Conservation (phyloP, 1,140 invertebrate species). For the Elysia chlorotica region DNA sequence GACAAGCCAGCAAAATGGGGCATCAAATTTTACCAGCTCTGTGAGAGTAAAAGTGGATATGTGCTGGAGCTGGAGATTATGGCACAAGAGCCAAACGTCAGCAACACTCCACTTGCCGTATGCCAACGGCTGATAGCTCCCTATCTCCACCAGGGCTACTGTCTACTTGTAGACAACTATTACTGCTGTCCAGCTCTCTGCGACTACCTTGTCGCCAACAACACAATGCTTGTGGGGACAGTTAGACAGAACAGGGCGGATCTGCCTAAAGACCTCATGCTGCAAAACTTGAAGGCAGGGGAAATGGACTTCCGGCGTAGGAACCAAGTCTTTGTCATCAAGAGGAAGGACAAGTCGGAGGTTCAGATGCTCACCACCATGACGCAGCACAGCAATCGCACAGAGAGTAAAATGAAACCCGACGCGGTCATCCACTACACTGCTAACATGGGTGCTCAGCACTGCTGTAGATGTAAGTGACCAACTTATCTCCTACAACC, state of each 20-base stretch:
- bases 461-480: slow-evolving; percentile 11
- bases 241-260: not conserved
- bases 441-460: slow-evolving; percentile 2
- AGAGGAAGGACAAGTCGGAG: not conserved
- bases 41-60: slow-evolving; percentile 16
- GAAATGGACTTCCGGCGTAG: not conserved
- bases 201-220: not conserved
- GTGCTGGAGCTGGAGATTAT: slow-evolving; percentile 12
- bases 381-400: not conserved
- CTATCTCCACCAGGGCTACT: not conserved
- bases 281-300: not conserved
- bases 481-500: slow-evolving; percentile 12
- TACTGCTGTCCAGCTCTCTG: slow-evolving; percentile 23
- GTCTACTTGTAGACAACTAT: slow-evolving; percentile 27
- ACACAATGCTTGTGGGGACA: not conserved
- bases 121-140: not conserved
- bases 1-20: slow-evolving; percentile 35
- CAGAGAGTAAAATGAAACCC: slow-evolving; percentile 1
- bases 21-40: slow-evolving; percentile 21
- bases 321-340: not conserved
- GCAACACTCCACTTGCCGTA: slow-evolving; percentile 5
- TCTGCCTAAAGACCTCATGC: not conserved
- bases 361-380: not conserved
- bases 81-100: not conserved
- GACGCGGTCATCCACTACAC: not conserved